Percentiles rank a stretch among this genome's conserved stretches.
phyloP scores from a whole-genome alignment of 2,113 vertebrate genomes.

The Desmodus rotundus region DNA sequence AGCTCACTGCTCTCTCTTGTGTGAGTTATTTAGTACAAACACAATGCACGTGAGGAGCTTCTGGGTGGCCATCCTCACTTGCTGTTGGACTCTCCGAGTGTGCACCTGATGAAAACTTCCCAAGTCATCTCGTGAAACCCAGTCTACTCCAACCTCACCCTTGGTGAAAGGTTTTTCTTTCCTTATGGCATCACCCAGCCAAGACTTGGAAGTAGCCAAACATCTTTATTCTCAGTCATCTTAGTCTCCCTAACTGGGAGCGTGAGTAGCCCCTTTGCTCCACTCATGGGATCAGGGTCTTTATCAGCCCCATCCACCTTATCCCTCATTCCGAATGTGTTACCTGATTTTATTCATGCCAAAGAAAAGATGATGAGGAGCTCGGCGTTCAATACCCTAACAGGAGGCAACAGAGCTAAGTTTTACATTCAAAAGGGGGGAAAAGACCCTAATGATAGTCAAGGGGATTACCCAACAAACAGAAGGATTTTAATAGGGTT shows the following conservation, averaged over 20 bases:
- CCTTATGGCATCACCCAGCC: not conserved
- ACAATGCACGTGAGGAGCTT: not conserved
- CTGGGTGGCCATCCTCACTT: not conserved
- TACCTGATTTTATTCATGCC: not conserved
- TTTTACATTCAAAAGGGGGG: not conserved
- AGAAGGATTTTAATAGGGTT: not conserved
- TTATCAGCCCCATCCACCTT: not conserved
- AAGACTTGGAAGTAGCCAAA: not conserved
- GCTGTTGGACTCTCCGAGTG: not conserved
- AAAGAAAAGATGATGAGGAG: not conserved
- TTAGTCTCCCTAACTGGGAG: not conserved
- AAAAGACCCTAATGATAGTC: not conserved
- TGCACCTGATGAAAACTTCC: not conserved
- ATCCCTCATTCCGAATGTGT: not conserved
- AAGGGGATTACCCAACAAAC: not conserved
- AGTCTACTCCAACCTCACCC: not conserved
- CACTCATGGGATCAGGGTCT: not conserved
- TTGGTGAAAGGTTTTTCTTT: not conserved
- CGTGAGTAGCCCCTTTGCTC: not conserved
- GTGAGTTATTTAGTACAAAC: constrained; percentile 52
- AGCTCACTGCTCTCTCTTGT: constrained; percentile 34
- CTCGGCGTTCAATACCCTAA: not conserved
- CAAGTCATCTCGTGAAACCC: not conserved
- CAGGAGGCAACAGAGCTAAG: not conserved
- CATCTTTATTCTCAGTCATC: not conserved